Conservation (phyloP, 2,888 invertebrate species). For the Salticus scenicus region DNA sequence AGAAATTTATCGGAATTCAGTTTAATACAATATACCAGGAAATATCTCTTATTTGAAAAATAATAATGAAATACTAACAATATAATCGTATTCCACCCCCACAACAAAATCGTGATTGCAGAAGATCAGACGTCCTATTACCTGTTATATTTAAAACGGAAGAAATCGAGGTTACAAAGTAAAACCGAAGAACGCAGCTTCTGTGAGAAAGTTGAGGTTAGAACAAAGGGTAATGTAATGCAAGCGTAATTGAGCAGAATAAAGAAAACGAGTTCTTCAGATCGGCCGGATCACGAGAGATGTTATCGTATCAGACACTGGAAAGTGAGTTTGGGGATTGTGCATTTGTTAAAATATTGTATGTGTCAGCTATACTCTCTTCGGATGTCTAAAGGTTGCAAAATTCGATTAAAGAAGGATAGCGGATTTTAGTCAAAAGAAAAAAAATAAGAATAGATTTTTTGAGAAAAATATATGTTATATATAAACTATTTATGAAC, state of each 20-base stretch:
- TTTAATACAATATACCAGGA: conserved; percentile 1
- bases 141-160: background rate
- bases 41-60: background rate
- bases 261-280: background rate
- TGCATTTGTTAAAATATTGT: background rate
- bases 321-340: background rate
- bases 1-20: background rate
- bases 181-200: background rate
- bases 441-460: too few relatives aligned
- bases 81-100: conserved; percentile 8
- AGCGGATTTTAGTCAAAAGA: too few relatives aligned
- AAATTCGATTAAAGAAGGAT: too few relatives aligned
- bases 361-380: too few relatives aligned
- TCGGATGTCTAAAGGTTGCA: too few relatives aligned
- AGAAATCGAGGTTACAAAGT: background rate
- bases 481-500: too few relatives aligned
- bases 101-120: conserved; percentile 1
- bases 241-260: background rate
- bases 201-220: conserved; percentile 17
- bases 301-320: background rate
- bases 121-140: background rate
- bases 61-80: conserved; percentile 4
- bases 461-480: too few relatives aligned
- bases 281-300: background rate
- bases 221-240: background rate